Base-by-base conservation (phyloP, 2,113 vertebrate species). In the Laticauda colubrina region DNA sequence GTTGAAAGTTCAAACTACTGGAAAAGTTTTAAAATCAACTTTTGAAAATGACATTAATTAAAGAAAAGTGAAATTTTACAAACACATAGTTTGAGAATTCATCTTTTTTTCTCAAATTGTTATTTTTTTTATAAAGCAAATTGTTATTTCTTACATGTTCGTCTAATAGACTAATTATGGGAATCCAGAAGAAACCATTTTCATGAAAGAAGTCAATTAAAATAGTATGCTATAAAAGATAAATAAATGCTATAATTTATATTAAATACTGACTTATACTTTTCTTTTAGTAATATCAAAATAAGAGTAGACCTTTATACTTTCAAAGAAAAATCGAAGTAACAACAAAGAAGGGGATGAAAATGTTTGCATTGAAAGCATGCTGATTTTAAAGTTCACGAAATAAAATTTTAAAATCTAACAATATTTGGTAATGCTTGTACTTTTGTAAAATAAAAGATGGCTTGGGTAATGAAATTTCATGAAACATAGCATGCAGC, bases 11-110 rank as follows among this genome's bases (percentile, higher is more conserved):
- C 93, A 96, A 93, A 89, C 92, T 91, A 88, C 96, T 93, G 90
- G 96, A 90, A 64, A 94, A 43, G 94, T 96, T 97, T 94, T 88
- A 93, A 96, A 96, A 43, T 94, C 89, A 85, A 95, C 94, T 92
- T 88, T 95, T 91, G 94, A 92, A 96, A 95, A 95, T 96, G 34
- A 93, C 93, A 92, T 45, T 95, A 94, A 89, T 89, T 94, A 94
- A 90, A 93, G 95, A 96, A 96, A 89, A 95, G 88, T 93, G 95
- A 96, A 91, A 91, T 93, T 94, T 95, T 85, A 96, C 21, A 57
- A 93, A 95, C 91, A 86, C 93, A 95, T 51, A 48, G 45, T 20
- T 90, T 94, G 59, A 92, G 96, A 97, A 93, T 94, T 85, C 18
- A 14, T 9, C 92, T 94, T 92, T 96, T 92, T 94, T 95, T 34